These are phyloP conservation scores for Loxodonta africana DNA, from an alignment of 2,113 vertebrate genomes.

Conservation along the genomic window DNA sequence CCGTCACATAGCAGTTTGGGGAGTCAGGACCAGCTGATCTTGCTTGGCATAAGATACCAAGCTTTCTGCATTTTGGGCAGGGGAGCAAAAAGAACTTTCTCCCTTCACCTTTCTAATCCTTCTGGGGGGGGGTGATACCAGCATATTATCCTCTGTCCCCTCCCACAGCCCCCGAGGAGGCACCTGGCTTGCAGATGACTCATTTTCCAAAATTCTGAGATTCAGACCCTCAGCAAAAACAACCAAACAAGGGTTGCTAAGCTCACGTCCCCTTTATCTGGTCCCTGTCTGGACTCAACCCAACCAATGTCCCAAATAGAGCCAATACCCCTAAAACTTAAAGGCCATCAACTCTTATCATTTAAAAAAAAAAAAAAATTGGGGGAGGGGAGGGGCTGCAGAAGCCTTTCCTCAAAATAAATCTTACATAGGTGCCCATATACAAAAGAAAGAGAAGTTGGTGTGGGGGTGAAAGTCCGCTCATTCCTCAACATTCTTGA, in stretches of 20 bases:
- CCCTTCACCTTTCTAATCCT: background rate
- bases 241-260: background rate
- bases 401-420: background rate
- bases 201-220: background rate
- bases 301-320: background rate
- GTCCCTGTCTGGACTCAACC: background rate
- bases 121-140: background rate
- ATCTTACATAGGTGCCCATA: constrained; percentile 46
- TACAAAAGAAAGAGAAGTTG: background rate
- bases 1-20: background rate
- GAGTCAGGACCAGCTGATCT: background rate
- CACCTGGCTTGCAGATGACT: constrained; percentile 14
- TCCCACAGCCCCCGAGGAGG: constrained; percentile 70
- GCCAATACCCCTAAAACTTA: too few species aligned
- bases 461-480: fast-evolving
- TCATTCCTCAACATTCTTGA: fast-evolving
- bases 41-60: background rate
- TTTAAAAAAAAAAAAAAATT: background rate
- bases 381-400: too few species aligned
- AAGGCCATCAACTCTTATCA: background rate
- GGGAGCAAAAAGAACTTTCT: constrained; percentile 44
- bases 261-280: background rate
- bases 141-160: constrained; percentile 39
- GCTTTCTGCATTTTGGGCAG: constrained; percentile 65
- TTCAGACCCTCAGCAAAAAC: background rate